Conservation (phyloP, 2,797 vertebrate genomes). For the Cossypha dichroa region DNA sequence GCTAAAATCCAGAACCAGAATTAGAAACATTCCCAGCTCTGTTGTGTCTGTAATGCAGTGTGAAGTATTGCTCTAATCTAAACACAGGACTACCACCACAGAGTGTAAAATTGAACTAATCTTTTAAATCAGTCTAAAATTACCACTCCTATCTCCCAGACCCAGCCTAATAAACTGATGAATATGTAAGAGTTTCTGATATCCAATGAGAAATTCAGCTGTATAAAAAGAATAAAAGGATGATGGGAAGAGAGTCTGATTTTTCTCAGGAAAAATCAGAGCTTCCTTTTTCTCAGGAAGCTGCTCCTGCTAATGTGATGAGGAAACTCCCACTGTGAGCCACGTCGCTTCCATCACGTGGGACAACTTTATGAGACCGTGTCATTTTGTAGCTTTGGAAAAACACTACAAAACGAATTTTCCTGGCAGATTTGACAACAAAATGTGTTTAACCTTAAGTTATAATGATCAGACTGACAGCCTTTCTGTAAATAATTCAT, state of each 20-base stretch:
- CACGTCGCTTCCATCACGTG: background rate
- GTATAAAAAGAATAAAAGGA: background rate
- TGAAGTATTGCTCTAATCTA: background rate
- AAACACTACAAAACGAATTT: background rate
- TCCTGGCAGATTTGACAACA: background rate
- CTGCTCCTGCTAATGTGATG: background rate
- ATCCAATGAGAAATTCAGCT: background rate
- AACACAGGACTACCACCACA: background rate
- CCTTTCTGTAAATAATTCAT: background rate
- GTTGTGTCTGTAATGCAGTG: background rate
- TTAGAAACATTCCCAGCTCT: background rate
- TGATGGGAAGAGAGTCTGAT: background rate
- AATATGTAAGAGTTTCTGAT: constrained; percentile 18
- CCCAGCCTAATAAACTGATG: constrained; percentile 5
- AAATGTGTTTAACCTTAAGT: background rate
- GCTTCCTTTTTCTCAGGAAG: constrained; percentile 22
- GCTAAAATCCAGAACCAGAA: background rate
- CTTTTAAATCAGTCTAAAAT: background rate
- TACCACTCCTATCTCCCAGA: background rate
- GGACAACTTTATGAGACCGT: background rate
- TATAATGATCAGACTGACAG: background rate
- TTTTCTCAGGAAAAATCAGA: constrained; percentile 23
- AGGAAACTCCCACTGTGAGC: constrained; percentile 22
- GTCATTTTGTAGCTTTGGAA: background rate
- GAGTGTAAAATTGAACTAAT: background rate